phyloP scores from a whole-genome alignment of 2,888 invertebrate species.

The Margaritifera margaritifera region DNA sequence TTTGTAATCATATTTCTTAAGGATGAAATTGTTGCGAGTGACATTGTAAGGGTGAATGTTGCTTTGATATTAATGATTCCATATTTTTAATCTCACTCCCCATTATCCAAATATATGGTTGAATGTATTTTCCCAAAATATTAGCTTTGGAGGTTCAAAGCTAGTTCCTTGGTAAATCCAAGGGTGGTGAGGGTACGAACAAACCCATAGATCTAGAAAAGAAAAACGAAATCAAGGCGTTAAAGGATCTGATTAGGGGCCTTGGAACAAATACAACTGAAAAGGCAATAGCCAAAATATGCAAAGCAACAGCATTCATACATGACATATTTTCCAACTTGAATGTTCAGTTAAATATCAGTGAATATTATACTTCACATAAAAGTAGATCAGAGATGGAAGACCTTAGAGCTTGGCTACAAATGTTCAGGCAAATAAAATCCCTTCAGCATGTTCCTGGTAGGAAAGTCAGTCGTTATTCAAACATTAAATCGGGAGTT shows the following conservation, averaged over 20 bases:
- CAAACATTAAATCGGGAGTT: too few species aligned
- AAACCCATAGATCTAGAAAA: constrained; percentile 26
- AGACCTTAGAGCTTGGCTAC: too few species aligned
- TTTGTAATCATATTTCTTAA: neutral
- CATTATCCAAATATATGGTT: constrained; percentile 15
- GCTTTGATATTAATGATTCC: constrained; percentile 11
- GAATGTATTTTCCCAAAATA: constrained; percentile 28
- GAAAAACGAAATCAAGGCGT: constrained; percentile 19
- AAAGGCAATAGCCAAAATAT: constrained; percentile 13
- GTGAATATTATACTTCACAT: constrained; percentile 6
- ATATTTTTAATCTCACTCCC: constrained; percentile 2
- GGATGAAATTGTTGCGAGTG: constrained; percentile 6
- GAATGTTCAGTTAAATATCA: too few species aligned
- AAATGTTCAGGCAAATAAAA: too few species aligned
- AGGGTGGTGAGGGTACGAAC: constrained; percentile 19
- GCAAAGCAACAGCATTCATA: too few species aligned
- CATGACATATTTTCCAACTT: too few species aligned
- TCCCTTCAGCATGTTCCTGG: too few species aligned
- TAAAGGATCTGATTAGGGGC: constrained; percentile 15
- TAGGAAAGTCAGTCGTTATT: too few species aligned
- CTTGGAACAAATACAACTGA: constrained; percentile 29
- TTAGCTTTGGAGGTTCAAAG: constrained; percentile 6
- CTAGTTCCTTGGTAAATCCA: constrained; percentile 19
- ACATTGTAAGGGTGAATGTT: constrained; percentile 3
- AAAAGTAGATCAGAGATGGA: too few species aligned